Evolutionary conservation across 2,888 invertebrate species (phyloP), one percentile per base, ranked within the genome.

Genomic region (Shargacucullia verbasci): DNA sequence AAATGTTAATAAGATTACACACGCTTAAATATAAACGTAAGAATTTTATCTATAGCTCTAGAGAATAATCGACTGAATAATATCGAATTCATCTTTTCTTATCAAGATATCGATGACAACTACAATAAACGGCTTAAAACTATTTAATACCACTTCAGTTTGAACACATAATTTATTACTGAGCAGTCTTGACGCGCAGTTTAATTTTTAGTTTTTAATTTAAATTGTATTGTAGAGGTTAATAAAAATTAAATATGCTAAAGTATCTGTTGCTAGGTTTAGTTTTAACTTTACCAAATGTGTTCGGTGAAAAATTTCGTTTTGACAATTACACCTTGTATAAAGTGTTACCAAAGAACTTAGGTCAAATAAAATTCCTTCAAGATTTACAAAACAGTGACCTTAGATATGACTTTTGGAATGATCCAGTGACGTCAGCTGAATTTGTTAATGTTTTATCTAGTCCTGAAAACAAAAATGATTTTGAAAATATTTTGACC

Each of bases 261-360:
- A 73, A 70, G 45, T 2, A 40, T 13, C 20, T 63, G 10, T 2
- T 73, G 0, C 1, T 71, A 49, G 5, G 62, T 45, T 59, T 73
- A 43, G 14, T 63, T 33, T 35, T 74, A 27, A 20, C 49, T 1
- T 48, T 57, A 49, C 20, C 59, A 9, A 49, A 69, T 62, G 72
- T 67, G 1, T 47, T 70, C 0, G 59, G 76, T 68, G 84, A 79
- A 59, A 86, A 83, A 52, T 62, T 82, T 33, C 70, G 83, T 27
- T 88, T 75, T 25, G 86, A 87, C 27, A 85, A 88, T 50, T 83
- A 85, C 54, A 79, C 82, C 12, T 91, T 96, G 10, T 95, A 94
- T 67, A 90, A 95, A 73, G 82, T 95, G 4, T 76, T 81, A 2
- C 94, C 95, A 0, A 78, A 83, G 38, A 91, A 84, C 49, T 66